Base-by-base conservation (phyloP, 2,888 invertebrate species). In the Seira ritae region DNA sequence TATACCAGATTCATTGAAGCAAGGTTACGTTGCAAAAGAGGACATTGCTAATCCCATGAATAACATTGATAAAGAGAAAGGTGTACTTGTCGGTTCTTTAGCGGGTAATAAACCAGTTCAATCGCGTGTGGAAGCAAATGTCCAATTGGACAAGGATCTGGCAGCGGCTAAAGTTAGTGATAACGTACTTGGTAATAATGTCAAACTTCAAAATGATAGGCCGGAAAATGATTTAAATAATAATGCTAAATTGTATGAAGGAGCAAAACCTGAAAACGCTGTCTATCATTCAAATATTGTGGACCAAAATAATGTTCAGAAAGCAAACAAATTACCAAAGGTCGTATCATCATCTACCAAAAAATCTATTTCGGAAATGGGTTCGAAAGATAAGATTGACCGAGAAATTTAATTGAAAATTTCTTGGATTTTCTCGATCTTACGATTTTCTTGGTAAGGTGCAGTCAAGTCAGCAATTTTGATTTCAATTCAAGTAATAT, bases 361-460 rank as follows among this genome's bases (percentile, higher is more conserved):
- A 62, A 70, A 75, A 22, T 3, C 8, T 6, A 22, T 68, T 0
- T 42, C 66, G 10, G 75, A 71, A 76, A 76, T 6, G 0, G 8
- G 10, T 4, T 66, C 72, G 0, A 76, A 71, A 66, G 75, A 66
- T n/a, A 76, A 81, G 42, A 20, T 84, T n/a, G 84, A 84, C 37
- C 75, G 84, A 46, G 84, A 84, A 31, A 84, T 84, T 20, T 84
- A 80, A 65, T 50, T 10, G n/a, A n/a, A 31, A 31, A 31, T 31
- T 31, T n/a, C n/a, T n/a, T n/a, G n/a, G n/a, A n/a, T n/a, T n/a
- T n/a, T n/a, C n/a, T n/a, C n/a, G n/a, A n/a, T n/a, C n/a, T n/a
- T n/a, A n/a, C n/a, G n/a, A n/a, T n/a, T n/a, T n/a, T n/a, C n/a
- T n/a, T n/a, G n/a, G n/a, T n/a, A n/a, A n/a, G n/a, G n/a, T n/a